Evolutionary conservation across 2,113 vertebrate species (phyloP).

Genomic region (Corythornis cristatus): DNA sequence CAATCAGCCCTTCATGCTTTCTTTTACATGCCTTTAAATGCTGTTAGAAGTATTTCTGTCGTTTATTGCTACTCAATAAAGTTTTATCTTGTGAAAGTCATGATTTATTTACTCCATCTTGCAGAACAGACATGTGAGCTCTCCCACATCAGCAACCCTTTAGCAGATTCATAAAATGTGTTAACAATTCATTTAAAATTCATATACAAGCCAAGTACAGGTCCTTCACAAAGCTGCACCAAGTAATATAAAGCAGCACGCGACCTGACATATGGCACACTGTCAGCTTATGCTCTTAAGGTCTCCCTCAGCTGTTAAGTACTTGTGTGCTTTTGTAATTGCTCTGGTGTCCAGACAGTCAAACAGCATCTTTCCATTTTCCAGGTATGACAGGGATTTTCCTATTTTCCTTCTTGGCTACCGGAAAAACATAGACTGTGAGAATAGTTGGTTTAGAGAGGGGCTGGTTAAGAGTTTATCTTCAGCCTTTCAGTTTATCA

Average conservation of each 20-base stretch:
- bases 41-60: constrained; percentile 36
- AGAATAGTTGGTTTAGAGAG: background rate
- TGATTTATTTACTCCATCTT: constrained; percentile 58
- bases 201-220: background rate
- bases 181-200: constrained; percentile 69
- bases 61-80: constrained; percentile 69
- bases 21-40: constrained; percentile 55
- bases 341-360: background rate
- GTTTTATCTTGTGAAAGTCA: constrained; percentile 59
- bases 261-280: background rate
- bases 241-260: background rate
- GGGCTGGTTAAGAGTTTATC: background rate
- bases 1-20: background rate
- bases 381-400: fast-evolving
- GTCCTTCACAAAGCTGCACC: background rate
- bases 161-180: constrained; percentile 68
- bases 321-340: background rate
- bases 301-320: background rate
- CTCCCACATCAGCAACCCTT: constrained; percentile 33
- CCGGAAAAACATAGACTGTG: background rate
- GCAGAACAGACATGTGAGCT: background rate
- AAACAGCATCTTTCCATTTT: background rate
- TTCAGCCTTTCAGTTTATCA: background rate
- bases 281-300: background rate
- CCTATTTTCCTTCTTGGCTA: background rate